Conservation (phyloP, 2,113 vertebrate genomes). For the Barnardius zonarius region DNA sequence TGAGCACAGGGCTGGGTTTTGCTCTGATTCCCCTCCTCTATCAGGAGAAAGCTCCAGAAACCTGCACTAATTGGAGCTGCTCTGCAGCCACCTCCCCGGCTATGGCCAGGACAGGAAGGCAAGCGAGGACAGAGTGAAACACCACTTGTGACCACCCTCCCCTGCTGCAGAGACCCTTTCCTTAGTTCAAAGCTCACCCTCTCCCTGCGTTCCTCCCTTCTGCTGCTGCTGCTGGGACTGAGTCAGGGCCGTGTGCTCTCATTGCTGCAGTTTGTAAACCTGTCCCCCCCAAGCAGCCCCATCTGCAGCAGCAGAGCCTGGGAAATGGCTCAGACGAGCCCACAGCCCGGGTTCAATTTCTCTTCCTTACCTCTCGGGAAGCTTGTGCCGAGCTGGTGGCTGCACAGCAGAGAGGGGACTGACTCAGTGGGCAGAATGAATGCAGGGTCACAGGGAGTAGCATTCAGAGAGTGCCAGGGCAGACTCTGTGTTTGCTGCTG, state of each 20-base stretch:
- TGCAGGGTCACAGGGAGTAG: neutral
- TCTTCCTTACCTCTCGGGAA: slow-evolving; percentile 32
- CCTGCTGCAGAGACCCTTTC: neutral
- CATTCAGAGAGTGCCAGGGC: neutral
- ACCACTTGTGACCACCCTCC: neutral
- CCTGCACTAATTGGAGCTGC: neutral
- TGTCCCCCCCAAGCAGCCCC: slow-evolving; percentile 18
- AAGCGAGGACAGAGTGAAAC: neutral
- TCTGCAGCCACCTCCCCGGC: neutral
- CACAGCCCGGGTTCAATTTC: neutral
- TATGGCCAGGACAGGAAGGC: neutral
- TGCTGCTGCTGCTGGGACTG: neutral
- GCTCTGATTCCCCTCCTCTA: neutral
- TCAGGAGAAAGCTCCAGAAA: neutral
- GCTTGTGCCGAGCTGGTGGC: neutral
- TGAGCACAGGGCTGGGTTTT: neutral
- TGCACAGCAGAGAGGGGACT: neutral
- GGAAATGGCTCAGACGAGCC: neutral
- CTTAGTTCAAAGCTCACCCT: neutral
- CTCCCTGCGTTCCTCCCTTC: neutral
- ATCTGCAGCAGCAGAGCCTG: slow-evolving; percentile 14
- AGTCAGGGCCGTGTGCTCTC: neutral
- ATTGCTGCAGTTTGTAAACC: slow-evolving; percentile 55
- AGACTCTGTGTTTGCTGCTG: neutral
- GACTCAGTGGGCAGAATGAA: neutral